These are phyloP conservation scores for Amiota mariae DNA, from an alignment of 2,888 invertebrate species.

Conservation along the genomic window DNA sequence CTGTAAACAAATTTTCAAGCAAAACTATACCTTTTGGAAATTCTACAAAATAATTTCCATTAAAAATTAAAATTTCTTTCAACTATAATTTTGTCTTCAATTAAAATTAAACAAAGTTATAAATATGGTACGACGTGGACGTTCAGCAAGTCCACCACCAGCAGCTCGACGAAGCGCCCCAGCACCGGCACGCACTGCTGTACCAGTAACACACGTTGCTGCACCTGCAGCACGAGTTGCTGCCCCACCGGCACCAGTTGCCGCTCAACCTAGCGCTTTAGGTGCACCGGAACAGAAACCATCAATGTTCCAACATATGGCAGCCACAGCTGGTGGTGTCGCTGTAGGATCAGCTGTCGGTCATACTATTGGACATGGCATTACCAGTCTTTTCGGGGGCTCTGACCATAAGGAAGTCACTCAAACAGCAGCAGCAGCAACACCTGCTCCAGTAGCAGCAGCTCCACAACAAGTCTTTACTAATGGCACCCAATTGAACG, in stretches of 20 bases:
- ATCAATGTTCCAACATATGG: constrained; percentile 96
- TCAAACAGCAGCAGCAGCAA: constrained; percentile 72
- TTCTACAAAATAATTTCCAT: too few species aligned
- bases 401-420: constrained; percentile 73
- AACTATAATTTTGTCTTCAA: neutral
- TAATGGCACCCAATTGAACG: constrained; percentile 69
- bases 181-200: constrained; percentile 52
- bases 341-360: constrained; percentile 98
- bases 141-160: constrained; percentile 82
- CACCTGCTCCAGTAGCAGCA: constrained; percentile 72
- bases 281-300: constrained; percentile 80
- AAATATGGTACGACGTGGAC: constrained; percentile 83
- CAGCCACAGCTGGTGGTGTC: constrained; percentile 98
- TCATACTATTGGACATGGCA: constrained; percentile 90
- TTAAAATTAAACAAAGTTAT: constrained; percentile 14
- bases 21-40: too few species aligned
- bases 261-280: constrained; percentile 78
- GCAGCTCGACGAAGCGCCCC: constrained; percentile 75
- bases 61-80: too few species aligned
- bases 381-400: constrained; percentile 86
- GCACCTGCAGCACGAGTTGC: constrained; percentile 74
- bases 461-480: constrained; percentile 71
- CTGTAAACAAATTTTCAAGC: too few species aligned
- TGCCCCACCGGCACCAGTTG: constrained; percentile 76
- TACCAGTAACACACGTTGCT: constrained; percentile 60